phyloP scores from a whole-genome alignment of 2,113 vertebrate genomes.

The Xyrauchen texanus region DNA sequence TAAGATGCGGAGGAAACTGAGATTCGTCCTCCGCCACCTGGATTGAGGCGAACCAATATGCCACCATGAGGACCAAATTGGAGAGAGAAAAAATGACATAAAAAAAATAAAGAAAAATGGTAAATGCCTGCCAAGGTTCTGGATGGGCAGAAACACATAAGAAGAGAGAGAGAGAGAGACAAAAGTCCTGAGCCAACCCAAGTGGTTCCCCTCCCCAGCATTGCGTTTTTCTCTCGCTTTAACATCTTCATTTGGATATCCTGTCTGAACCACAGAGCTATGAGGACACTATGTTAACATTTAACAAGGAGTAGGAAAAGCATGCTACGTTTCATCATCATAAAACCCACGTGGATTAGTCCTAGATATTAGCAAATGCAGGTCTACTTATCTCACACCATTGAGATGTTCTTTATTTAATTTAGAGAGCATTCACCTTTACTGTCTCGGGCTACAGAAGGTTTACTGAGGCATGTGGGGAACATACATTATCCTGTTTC shows the following conservation, averaged over 20 bases:
- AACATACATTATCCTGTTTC: constrained; percentile 67
- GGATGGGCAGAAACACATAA: neutral
- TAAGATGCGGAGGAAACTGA: too few relatives aligned
- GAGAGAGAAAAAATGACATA: too few relatives aligned
- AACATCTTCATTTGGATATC: constrained; percentile 42
- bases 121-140: constrained; percentile 36
- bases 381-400: constrained; percentile 64
- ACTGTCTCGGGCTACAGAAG: constrained; percentile 28
- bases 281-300: constrained; percentile 35
- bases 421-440: constrained; percentile 53
- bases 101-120: neutral
- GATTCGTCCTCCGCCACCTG: too few relatives aligned
- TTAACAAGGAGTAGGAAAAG: neutral
- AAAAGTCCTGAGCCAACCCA: neutral
- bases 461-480: constrained; percentile 25
- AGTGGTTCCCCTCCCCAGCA: neutral
- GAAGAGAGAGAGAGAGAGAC: neutral
- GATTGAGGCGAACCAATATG: too few relatives aligned
- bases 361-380: constrained; percentile 63
- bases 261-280: constrained; percentile 24
- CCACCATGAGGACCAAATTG: too few relatives aligned
- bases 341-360: constrained; percentile 59
- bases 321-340: constrained; percentile 33
- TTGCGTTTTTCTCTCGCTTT: constrained; percentile 8
- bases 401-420: constrained; percentile 66